Evolutionary conservation across 2,113 vertebrate species (phyloP).

Genomic region (Nettapus auritus): DNA sequence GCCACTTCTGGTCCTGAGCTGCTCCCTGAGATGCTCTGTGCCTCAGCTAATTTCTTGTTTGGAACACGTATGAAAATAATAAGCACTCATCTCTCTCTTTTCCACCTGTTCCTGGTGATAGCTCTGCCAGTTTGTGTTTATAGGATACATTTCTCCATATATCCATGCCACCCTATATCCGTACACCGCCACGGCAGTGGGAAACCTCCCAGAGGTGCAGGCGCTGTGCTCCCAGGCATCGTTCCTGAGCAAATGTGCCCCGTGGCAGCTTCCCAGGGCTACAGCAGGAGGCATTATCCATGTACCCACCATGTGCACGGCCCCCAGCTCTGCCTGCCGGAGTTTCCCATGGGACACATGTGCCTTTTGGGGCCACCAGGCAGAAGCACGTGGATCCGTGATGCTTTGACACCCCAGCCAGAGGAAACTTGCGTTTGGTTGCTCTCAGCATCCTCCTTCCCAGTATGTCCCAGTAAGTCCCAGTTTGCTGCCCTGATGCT

Average conservation of each 20-base stretch:
- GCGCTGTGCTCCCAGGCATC: no score
- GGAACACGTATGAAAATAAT: not conserved
- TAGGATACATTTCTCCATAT: not conserved
- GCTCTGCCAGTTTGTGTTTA: not conserved
- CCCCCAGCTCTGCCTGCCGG: not conserved
- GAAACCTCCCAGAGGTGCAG: not conserved
- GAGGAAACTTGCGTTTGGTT: no score
- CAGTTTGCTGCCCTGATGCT: not conserved
- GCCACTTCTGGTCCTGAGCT: not conserved
- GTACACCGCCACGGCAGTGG: not conserved
- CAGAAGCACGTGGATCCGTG: not conserved
- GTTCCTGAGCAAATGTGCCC: not conserved
- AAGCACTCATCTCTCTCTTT: not conserved
- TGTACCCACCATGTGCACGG: no score
- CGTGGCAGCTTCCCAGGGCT: not conserved
- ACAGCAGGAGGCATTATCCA: no score
- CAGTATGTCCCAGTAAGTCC: no score
- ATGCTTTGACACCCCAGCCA: not conserved
- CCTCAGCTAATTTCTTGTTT: not conserved
- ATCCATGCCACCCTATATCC: not conserved
- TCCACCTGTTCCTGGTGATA: not conserved
- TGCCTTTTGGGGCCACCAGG: not conserved
- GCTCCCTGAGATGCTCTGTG: not conserved
- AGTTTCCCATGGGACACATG: not conserved
- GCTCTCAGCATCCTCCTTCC: not conserved